phyloP scores from a whole-genome alignment of 2,797 vertebrate genomes.

The Myotis planiceps region DNA sequence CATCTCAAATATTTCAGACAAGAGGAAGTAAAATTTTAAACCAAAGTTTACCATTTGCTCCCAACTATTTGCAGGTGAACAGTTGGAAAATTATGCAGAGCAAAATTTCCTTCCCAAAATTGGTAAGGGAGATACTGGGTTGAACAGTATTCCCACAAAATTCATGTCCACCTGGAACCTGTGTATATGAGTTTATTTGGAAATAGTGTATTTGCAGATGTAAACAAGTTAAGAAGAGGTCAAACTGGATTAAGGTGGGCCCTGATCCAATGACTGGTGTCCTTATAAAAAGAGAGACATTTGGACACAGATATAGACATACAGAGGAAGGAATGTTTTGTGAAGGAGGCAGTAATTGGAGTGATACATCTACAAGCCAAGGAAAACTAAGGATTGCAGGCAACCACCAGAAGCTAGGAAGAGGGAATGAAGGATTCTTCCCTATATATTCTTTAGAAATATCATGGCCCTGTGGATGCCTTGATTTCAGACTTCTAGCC shows the following conservation, averaged over 20 bases:
- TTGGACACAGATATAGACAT: not conserved
- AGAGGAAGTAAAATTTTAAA: conserved; percentile 3
- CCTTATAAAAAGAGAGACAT: not conserved
- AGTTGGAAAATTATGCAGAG: not conserved
- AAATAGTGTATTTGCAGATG: not conserved
- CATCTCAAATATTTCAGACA: not conserved
- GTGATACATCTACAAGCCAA: not conserved
- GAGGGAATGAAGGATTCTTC: not conserved
- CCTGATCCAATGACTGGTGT: not conserved
- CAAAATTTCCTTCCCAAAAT: not conserved
- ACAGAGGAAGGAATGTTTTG: not conserved
- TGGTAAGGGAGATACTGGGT: not conserved
- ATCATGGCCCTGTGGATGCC: not conserved
- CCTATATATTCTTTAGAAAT: not conserved
- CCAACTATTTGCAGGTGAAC: not conserved
- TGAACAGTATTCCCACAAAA: not conserved
- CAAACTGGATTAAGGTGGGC: not conserved
- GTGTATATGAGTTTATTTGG: not conserved
- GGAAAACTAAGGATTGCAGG: not conserved
- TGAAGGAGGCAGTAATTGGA: not conserved
- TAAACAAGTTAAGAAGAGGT: not conserved
- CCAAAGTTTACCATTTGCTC: not conserved
- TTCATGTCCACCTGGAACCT: not conserved
- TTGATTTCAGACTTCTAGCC: not conserved
- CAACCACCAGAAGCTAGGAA: not conserved